phyloP scores from a whole-genome alignment of 2,797 vertebrate genomes.

The Sebastes hubbsi region DNA sequence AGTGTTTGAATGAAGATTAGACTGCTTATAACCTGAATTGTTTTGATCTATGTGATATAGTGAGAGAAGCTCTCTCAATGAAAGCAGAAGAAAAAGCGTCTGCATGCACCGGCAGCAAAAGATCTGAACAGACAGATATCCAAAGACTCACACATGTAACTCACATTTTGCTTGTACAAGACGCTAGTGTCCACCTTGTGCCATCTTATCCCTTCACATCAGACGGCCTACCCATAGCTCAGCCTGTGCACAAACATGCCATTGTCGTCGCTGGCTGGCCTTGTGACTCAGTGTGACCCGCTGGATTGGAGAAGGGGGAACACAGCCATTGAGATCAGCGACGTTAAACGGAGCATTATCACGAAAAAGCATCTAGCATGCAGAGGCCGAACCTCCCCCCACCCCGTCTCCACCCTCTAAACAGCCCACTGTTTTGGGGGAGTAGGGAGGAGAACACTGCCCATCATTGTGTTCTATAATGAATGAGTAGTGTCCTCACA shows the following conservation, averaged over 20 bases:
- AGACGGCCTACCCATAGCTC: conserved; percentile 50
- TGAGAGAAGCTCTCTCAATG: neutral
- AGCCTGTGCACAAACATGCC: conserved; percentile 74
- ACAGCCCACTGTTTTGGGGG: conserved; percentile 71
- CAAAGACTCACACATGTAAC: neutral
- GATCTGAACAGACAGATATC: neutral
- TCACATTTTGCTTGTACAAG: neutral
- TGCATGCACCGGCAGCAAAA: neutral
- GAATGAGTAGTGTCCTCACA: conserved; percentile 67
- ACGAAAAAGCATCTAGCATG: conserved; percentile 70
- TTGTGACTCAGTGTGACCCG: conserved; percentile 82
- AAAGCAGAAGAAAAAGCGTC: neutral
- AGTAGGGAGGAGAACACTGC: conserved; percentile 71
- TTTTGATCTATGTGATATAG: conserved; percentile 1
- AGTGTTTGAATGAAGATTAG: conserved; percentile 17
- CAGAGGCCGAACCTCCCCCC: conserved; percentile 40
- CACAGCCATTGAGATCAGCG: conserved; percentile 60
- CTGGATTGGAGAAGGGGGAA: conserved; percentile 64
- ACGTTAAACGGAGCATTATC: conserved; percentile 70
- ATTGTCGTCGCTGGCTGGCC: conserved; percentile 78
- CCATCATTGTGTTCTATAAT: conserved; percentile 75
- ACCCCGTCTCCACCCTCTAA: conserved; percentile 55
- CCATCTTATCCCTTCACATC: conserved; percentile 69
- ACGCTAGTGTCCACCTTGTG: conserved; percentile 63
- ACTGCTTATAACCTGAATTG: neutral